Percentiles rank a stretch among this genome's conserved stretches.
These are phyloP conservation scores for Psilanteris sp. DNA, from an alignment of 1,140 invertebrate genomes.

Conservation along the genomic window DNA sequence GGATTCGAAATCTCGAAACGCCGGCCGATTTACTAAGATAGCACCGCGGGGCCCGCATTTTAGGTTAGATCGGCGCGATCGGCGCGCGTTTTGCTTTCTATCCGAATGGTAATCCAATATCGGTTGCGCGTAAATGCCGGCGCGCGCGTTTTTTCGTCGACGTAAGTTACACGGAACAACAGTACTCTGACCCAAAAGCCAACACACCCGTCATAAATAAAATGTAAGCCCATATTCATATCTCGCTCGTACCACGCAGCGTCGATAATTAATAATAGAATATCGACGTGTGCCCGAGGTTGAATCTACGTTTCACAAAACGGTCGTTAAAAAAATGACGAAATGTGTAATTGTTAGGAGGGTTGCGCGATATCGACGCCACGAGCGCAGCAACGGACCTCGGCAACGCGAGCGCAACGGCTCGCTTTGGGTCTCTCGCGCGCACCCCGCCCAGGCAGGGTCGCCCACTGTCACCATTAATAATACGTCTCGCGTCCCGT, in stretches of 20 bases:
- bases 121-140: too few species aligned
- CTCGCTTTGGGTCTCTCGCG: slow-evolving; percentile 42
- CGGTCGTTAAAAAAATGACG: slow-evolving; percentile 37
- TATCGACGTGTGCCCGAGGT: slow-evolving; percentile 30
- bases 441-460: slow-evolving; percentile 73
- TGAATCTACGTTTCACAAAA: slow-evolving; percentile 38
- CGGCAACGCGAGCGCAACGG: slow-evolving; percentile 38
- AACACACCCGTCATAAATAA: slow-evolving; percentile 17
- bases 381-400: slow-evolving; percentile 31
- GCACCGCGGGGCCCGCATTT: too few species aligned
- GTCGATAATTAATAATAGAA: slow-evolving; percentile 52
- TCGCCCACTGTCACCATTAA: slow-evolving; percentile 78
- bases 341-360: slow-evolving; percentile 55
- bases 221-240: slow-evolving; percentile 13
- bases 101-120: too few species aligned
- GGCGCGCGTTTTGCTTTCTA: too few species aligned
- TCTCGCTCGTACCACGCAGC: slow-evolving; percentile 25
- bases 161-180: slow-evolving; percentile 27
- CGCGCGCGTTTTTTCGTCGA: too few species aligned
- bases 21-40: too few species aligned
- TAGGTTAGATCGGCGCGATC: too few species aligned
- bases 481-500: slow-evolving; percentile 72
- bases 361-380: slow-evolving; percentile 42
- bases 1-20: too few species aligned
- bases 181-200: slow-evolving; percentile 25